A percentile compares a stretch with the other conserved stretches of the same genome.
phyloP scores from a whole-genome alignment of 1,140 invertebrate genomes.

The Drosophila pachea region DNA sequence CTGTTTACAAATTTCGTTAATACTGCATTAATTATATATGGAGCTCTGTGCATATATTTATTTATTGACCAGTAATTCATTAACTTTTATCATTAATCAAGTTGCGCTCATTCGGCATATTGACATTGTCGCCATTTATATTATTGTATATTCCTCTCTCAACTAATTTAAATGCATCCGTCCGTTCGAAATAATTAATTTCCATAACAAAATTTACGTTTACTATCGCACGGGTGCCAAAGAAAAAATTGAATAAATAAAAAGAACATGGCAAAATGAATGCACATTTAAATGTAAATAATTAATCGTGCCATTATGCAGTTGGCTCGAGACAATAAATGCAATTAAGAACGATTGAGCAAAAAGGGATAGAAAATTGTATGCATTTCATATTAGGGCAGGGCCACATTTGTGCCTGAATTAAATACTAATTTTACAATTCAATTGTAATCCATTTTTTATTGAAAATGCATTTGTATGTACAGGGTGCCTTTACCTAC shows the following conservation, averaged over 20 bases:
- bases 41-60: neutral
- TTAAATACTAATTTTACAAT: constrained; percentile 2
- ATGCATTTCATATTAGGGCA: constrained; percentile 5
- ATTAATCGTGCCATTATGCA: constrained; percentile 51
- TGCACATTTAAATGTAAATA: constrained; percentile 62
- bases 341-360: constrained; percentile 46
- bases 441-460: constrained; percentile 5
- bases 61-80: constrained; percentile 39
- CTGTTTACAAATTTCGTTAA: constrained; percentile 15
- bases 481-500: no score
- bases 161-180: constrained; percentile 46
- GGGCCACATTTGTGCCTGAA: neutral
- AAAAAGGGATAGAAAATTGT: neutral
- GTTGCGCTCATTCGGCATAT: constrained; percentile 59
- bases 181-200: constrained; percentile 61
- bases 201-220: constrained; percentile 59
- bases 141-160: neutral
- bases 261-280: constrained; percentile 35
- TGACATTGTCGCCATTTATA: constrained; percentile 53
- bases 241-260: constrained; percentile 47
- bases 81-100: constrained; percentile 59
- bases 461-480: neutral
- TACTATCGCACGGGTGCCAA: no score
- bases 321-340: constrained; percentile 37
- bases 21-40: constrained; percentile 11